Conservation (phyloP, 2,797 vertebrate genomes). For the Sarcophilus harrisii region DNA sequence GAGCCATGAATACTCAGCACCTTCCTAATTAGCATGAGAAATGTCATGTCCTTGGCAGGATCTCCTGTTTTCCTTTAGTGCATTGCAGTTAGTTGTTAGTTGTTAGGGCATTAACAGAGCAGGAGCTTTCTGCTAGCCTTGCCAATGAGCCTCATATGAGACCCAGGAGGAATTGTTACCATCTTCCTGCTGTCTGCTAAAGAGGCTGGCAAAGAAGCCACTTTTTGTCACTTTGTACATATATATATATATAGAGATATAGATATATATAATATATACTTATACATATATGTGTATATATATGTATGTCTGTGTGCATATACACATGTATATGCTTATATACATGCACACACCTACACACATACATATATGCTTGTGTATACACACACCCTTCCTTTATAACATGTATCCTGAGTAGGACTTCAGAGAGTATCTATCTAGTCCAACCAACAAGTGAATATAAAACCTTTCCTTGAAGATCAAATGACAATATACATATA, state of each 20-base stretch:
- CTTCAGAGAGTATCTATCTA: neutral
- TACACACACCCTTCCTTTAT: neutral
- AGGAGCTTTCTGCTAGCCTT: slow-evolving; percentile 8
- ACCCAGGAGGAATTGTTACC: neutral
- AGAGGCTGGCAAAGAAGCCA: slow-evolving; percentile 16
- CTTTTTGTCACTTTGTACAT: neutral
- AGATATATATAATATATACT: no score
- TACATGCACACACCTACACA: no score
- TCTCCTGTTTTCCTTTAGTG: neutral
- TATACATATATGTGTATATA: no score
- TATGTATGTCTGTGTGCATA: no score
- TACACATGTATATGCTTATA: no score
- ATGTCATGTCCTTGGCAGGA: slow-evolving; percentile 40
- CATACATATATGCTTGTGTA: neutral
- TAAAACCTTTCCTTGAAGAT: neutral
- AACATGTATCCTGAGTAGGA: neutral
- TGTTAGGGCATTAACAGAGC: slow-evolving; percentile 40
- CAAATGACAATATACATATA: neutral
- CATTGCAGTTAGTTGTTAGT: neutral
- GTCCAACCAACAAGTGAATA: neutral
- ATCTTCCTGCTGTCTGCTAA: slow-evolving; percentile 17
- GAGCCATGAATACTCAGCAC: neutral
- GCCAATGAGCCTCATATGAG: slow-evolving; percentile 25
- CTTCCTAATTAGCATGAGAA: slow-evolving; percentile 50
- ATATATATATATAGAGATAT: no score